A percentile compares a stretch with the other conserved stretches of the same genome.
phyloP scores from a whole-genome alignment of 2,888 invertebrate species.

The Syrphus vitripennis region DNA sequence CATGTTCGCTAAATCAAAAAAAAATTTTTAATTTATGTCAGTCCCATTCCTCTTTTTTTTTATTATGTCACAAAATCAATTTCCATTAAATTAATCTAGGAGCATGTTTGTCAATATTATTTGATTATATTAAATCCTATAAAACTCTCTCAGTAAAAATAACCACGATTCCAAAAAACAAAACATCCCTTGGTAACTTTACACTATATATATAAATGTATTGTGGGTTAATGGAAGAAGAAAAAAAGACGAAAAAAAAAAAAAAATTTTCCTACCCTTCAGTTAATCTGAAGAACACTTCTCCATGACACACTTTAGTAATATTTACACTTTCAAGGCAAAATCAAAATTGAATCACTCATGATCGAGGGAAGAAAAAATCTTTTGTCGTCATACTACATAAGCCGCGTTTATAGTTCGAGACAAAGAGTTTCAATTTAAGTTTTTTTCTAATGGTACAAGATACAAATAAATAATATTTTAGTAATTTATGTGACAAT shows the following conservation, averaged over 20 bases:
- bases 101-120: slow-evolving; percentile 1
- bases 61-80: background rate
- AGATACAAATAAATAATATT: too few relatives aligned
- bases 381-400: background rate
- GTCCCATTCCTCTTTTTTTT: background rate
- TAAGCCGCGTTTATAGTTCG: background rate
- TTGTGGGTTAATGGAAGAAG: background rate
- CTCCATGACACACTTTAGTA: background rate
- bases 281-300: background rate
- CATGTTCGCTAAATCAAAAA: too few relatives aligned
- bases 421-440: background rate
- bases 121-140: background rate
- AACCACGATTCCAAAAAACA: background rate
- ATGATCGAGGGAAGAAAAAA: background rate
- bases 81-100: background rate
- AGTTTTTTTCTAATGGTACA: too few relatives aligned
- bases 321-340: background rate
- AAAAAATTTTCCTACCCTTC: background rate
- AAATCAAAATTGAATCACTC: background rate
- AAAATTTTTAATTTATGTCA: background rate
- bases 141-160: background rate
- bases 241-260: background rate
- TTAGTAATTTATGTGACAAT: too few relatives aligned
- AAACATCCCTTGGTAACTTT: background rate
- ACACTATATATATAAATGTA: background rate